A percentile compares a stretch with the other conserved stretches of the same genome.
Conservation (phyloP, 1,140 invertebrate genomes). For the Potamilus streckersoni region DNA sequence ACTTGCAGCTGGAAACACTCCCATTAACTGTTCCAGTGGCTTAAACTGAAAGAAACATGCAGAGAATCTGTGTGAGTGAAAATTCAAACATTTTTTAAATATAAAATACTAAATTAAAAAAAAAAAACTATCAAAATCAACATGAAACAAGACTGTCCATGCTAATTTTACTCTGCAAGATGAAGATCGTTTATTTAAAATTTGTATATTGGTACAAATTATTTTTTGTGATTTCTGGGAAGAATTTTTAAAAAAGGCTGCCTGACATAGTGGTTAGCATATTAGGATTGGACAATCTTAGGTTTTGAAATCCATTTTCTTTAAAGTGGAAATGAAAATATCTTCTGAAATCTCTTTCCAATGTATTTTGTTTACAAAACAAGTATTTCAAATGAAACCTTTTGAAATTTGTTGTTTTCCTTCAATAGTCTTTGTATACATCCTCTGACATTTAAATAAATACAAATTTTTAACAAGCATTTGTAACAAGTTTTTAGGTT, state of each 20-base stretch:
- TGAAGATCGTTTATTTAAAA: no score
- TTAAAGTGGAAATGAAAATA: no score
- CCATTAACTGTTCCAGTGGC: constrained; percentile 98
- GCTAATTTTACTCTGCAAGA: no score
- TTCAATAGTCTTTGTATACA: no score
- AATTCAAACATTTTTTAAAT: neutral
- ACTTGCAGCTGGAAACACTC: constrained; percentile 98
- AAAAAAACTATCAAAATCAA: neutral
- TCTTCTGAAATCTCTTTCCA: no score
- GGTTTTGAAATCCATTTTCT: neutral
- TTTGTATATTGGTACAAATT: neutral
- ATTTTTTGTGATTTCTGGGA: neutral
- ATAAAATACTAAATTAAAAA: neutral
- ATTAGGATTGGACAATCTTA: neutral
- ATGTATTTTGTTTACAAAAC: no score
- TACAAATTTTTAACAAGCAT: no score
- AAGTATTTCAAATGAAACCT: no score
- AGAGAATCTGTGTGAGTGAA: neutral
- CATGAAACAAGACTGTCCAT: no score
- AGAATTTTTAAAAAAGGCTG: neutral
- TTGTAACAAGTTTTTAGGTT: no score
- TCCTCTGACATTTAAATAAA: no score
- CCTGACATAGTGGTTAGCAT: neutral
- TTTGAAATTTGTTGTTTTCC: no score
- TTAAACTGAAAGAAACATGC: constrained; percentile 79